Evolutionary conservation across 2,797 vertebrate genomes (phyloP), one percentile per base, ranked within the genome.

Genomic region (Hoplostethus atlanticus): DNA sequence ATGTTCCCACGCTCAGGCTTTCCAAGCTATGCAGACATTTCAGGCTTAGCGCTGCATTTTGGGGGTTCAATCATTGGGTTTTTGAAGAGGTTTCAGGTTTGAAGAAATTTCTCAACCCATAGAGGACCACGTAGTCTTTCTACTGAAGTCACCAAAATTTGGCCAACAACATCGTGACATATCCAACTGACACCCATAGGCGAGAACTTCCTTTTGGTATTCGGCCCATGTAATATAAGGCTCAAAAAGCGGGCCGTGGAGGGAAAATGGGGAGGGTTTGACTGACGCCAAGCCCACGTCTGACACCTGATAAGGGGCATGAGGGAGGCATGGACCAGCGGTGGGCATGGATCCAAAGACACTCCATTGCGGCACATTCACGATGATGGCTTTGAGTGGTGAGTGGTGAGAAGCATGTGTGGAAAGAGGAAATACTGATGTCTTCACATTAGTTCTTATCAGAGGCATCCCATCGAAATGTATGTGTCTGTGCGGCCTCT

Each of bases 1-100:
- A 3, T 42, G 71, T 94, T 95, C 93, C 94, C 94, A 94, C 91
- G 90, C 68, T 77, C 15, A 63, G 90, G 87, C 89, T 88, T 90
- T 85, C 85, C 87, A 55, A 65, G 64, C 56, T 31, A 31, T 46
- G 34, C 65, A 68, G 58, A 64, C 46, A 5, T 50, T 47, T 56
- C 10, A 69, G 31, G 59, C 51, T 47, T 17, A 57, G 9, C 13
- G 42, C 42, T 13, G 12, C 42, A 21, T 21, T 21, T 21, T 21
- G 1, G 21, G 1, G 21, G 21, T 21, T 21, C 21, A 21, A 21
- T 21, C 21, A 21, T 21, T 21, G n/a, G n/a, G n/a, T n/a, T n/a
- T n/a, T n/a, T n/a, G 31, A 34, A 34, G 31, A 34, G 34, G 34
- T 21, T 21, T 21, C 21, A 34, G 2, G 34, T 34, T 40, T 40